Conservation (phyloP, 2,797 vertebrate species). For the Notolepis coatsorum region DNA sequence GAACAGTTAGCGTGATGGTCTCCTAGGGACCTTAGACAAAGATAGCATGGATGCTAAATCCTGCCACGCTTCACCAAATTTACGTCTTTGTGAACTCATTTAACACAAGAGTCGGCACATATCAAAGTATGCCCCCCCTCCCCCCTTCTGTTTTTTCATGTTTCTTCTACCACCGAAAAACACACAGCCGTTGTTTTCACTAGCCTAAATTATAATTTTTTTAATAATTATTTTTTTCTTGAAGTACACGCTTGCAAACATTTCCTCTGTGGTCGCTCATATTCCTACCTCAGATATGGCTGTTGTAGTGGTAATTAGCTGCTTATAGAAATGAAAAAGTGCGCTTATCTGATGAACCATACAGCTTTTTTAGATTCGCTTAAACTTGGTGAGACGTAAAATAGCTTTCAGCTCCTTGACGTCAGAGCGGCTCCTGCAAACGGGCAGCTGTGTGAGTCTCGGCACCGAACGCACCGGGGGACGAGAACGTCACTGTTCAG, state of each 20-base stretch:
- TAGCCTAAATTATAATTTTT: slow-evolving; percentile 48
- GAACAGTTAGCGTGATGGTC: slow-evolving; percentile 60
- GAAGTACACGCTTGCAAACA: slow-evolving; percentile 30
- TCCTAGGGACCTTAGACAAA: slow-evolving; percentile 65
- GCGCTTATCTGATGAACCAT: slow-evolving; percentile 42
- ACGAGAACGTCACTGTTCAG: slow-evolving; percentile 5
- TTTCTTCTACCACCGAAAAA: no score
- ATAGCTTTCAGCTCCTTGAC: slow-evolving; percentile 25
- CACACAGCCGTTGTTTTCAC: slow-evolving; percentile 36
- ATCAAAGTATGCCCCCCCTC: slow-evolving; percentile 52
- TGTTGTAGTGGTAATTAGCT: slow-evolving; percentile 48
- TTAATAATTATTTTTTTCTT: slow-evolving; percentile 39
- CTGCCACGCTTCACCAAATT: slow-evolving; percentile 60
- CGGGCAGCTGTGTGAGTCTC: neutral
- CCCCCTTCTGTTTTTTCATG: slow-evolving; percentile 31
- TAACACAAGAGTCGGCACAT: slow-evolving; percentile 60
- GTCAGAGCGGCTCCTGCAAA: slow-evolving; percentile 1
- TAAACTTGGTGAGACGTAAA: slow-evolving; percentile 26
- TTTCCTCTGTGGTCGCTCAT: slow-evolving; percentile 35
- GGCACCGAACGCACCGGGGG: no score
- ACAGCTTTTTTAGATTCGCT: slow-evolving; percentile 33
- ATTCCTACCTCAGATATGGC: slow-evolving; percentile 26
- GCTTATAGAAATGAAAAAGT: slow-evolving; percentile 44
- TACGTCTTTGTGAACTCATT: slow-evolving; percentile 66
- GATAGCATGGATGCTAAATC: slow-evolving; percentile 64